Conservation (phyloP, 2,797 vertebrate species). For the Lacerta bilineata region DNA sequence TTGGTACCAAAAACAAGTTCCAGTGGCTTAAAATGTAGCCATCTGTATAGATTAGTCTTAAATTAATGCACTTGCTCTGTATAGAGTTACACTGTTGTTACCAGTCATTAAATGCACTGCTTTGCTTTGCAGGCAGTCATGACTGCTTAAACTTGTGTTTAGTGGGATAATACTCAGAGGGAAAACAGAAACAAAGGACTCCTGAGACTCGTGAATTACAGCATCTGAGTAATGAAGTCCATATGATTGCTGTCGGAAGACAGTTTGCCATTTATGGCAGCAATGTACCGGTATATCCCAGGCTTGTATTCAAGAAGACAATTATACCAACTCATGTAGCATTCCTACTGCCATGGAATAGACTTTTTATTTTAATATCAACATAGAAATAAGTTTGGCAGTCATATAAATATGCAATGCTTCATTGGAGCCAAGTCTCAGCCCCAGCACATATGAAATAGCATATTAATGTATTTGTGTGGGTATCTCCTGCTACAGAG, state of each 20-base stretch:
- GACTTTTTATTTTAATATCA: background rate
- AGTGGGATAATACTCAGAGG: slow-evolving; percentile 19
- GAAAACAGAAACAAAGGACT: slow-evolving; percentile 11
- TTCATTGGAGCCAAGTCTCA: background rate
- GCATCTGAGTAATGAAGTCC: background rate
- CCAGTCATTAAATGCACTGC: background rate
- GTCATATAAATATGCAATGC: background rate
- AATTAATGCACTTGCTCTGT: background rate
- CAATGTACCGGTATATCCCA: background rate
- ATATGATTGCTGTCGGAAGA: fast-evolving
- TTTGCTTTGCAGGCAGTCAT: slow-evolving; percentile 28
- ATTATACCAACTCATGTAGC: background rate
- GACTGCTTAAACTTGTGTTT: slow-evolving; percentile 38
- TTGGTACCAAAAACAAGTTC: background rate
- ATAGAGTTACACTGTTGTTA: background rate
- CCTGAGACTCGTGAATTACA: background rate
- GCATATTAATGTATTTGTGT: background rate
- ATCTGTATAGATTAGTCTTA: slow-evolving; percentile 10
- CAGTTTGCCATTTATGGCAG: background rate
- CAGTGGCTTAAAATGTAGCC: background rate
- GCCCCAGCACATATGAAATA: slow-evolving; percentile 17
- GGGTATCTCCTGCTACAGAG: background rate
- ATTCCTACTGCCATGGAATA: background rate
- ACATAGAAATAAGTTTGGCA: slow-evolving; percentile 22
- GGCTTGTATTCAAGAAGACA: background rate